Base-by-base conservation (phyloP, 2,113 vertebrate species). In the Osmerus eperlanus region DNA sequence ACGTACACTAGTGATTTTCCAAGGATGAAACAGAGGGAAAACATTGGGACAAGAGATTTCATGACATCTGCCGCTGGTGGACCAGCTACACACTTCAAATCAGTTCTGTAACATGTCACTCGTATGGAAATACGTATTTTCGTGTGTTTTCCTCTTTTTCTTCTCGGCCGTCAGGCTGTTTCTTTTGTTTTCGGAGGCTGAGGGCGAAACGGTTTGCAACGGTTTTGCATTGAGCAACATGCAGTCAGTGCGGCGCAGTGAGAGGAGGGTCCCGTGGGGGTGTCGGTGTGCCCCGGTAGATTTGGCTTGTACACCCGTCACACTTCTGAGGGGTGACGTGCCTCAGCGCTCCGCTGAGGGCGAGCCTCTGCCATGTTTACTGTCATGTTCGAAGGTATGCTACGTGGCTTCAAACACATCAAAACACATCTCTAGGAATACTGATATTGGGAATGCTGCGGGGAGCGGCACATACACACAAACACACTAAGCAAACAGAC, bases 321-420 rank as follows among this genome's bases (percentile, higher is more conserved):
- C 86, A 88, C 87, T 85, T 87, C 85, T 83, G 87, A 86, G 86
- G 85, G 87, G 84, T 86, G 87, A 90, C 83, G 84, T 85, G 86
- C 86, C 86, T 86, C 86, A 84, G 79, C 78, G 88, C 85, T 91
- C 88, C 87, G 84, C 86, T 84, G 88, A 89, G 87, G 83, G 85
- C 87, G 84, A 86, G 81, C 84, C 86, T 83, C 84, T 87, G 89
- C 88, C 87, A 86, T 92, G 90, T 90, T 91, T 87, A 87, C 91
- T 90, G 91, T 91, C 89, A 88, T 91, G 90, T 91, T 89, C 82
- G 85, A 73, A 89, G 88, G 90, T 90, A 90, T 88, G 86, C 87
- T 86, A 75, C 81, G 80, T 88, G 85, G 87, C 86, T 91, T 91
- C 89, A 91, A 92, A 92, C 87, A 86, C 85, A 90, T 90, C 88